Evolutionary conservation across 2,888 invertebrate genomes (phyloP), one percentile per base, ranked within the genome.

Genomic region (Aelia acuminata): DNA sequence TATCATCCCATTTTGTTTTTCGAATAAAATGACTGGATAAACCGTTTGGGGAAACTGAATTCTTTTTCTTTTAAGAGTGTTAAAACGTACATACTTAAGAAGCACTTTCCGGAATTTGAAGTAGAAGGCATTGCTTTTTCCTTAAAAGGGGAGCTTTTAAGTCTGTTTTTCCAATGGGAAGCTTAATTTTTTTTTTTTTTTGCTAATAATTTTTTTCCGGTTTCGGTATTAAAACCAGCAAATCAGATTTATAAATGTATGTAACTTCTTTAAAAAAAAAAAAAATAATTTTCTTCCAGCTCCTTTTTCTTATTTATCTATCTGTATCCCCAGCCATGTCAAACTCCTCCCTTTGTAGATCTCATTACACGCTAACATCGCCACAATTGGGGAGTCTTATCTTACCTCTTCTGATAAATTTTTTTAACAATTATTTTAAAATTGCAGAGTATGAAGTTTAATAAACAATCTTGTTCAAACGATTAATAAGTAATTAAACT

Each of bases 1-100:
- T n/a, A 57, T 10, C n/a, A 57, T n/a, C n/a, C 1, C 53, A 26
- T 26, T 1, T n/a, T 53, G 53, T 57, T 57, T 31, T 63, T 4
- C 31, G 18, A 18, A 13, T 31, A 70, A 3, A 35, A 63, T 63
- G 63, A 31, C 31, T 31, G 31, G 26, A 63, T 63, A 63, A 31
- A 31, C 63, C 15, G 18, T 31, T 18, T 7, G 15, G 15, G 35
- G 18, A 70, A 35, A 70, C 7, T 70, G 31, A 35, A 35, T 70
- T 35, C 63, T 70, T 35, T 70, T 35, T 57, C 57, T n/a, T 26
- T 57, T 20, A 35, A 35, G 31, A 20, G 63, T 8, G 63, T 70
- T 70, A 70, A 70, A 70, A 70, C 63, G 63, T 70, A 70, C 63
- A 70, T 70, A 70, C 63, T 70, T 70, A 70, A 70, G 63, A 70